A percentile compares a stretch with the other conserved stretches of the same genome.
These are phyloP conservation scores for Semnornis frantzii DNA, from an alignment of 2,113 vertebrate species.

Conservation along the genomic window DNA sequence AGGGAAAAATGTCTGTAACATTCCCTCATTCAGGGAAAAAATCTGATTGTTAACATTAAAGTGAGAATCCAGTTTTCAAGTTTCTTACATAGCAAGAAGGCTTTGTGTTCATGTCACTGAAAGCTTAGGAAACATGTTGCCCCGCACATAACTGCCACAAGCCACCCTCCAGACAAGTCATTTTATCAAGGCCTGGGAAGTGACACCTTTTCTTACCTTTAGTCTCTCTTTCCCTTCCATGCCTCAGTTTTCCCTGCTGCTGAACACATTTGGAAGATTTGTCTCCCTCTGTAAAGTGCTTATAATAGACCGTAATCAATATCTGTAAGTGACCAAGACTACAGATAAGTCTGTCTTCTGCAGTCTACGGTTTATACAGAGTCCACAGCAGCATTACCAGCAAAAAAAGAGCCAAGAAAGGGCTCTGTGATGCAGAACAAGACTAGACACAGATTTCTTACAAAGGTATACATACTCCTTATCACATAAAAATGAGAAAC, in stretches of 20 bases:
- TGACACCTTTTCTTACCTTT: neutral
- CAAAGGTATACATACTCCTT: neutral
- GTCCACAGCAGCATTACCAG: neutral
- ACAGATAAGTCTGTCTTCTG: neutral
- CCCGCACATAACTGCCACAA: neutral
- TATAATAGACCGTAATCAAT: neutral
- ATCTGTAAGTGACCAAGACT: neutral
- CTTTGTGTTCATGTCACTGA: neutral
- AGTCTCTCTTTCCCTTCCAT: rapidly evolving
- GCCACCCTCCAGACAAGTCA: neutral
- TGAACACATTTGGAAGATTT: neutral
- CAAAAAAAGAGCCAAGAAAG: neutral
- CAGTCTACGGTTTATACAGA: neutral
- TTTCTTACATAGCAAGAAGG: neutral
- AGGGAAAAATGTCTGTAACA: too few relatives aligned
- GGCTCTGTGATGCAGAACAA: neutral
- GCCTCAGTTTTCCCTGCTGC: neutral
- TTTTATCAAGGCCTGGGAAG: neutral
- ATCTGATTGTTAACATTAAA: neutral
- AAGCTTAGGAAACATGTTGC: neutral
- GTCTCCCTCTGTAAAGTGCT: neutral
- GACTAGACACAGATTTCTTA: neutral
- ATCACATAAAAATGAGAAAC: neutral
- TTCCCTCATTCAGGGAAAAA: neutral
- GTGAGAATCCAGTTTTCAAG: neutral